phyloP scores from a whole-genome alignment of 2,888 invertebrate species.

The Camponotus fellah region DNA sequence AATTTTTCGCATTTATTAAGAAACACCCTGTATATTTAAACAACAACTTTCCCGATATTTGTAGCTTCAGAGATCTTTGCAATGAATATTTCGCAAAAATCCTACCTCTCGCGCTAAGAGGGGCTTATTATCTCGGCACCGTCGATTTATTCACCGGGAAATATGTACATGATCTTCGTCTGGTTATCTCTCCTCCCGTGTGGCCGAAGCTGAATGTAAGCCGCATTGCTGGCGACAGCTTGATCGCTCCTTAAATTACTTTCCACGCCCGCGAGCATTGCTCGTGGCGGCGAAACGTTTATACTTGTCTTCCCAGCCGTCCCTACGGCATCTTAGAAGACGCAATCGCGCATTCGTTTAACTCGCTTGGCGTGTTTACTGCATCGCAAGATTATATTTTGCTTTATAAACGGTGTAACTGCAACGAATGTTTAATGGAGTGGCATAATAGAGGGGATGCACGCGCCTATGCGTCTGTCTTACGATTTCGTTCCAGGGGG shows the following conservation, averaged over 20 bases:
- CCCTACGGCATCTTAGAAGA: constrained; percentile 28
- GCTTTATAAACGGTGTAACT: constrained; percentile 79
- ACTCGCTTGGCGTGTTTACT: constrained; percentile 82
- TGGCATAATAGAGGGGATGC: constrained; percentile 79
- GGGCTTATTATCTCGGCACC: constrained; percentile 24
- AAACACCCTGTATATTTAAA: background rate
- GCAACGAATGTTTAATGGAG: constrained; percentile 84
- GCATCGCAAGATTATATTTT: constrained; percentile 84
- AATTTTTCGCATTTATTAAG: too few relatives aligned
- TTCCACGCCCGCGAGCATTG: constrained; percentile 54
- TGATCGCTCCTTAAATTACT: constrained; percentile 62
- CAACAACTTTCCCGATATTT: background rate
- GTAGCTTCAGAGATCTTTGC: background rate
- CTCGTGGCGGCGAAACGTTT: constrained; percentile 55
- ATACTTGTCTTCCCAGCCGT: constrained; percentile 51
- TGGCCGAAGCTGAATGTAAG: constrained; percentile 37
- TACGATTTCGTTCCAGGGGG: constrained; percentile 42
- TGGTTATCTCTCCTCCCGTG: constrained; percentile 26
- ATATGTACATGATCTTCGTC: constrained; percentile 41
- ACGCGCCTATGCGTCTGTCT: constrained; percentile 56
- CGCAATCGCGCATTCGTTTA: constrained; percentile 75
- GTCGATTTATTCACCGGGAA: constrained; percentile 46
- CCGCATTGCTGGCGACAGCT: constrained; percentile 51
- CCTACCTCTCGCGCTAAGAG: background rate
- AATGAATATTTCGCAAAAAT: constrained; percentile 8